Evolutionary conservation across 2,113 vertebrate genomes (phyloP).

Genomic region (Hystrix cristata): DNA sequence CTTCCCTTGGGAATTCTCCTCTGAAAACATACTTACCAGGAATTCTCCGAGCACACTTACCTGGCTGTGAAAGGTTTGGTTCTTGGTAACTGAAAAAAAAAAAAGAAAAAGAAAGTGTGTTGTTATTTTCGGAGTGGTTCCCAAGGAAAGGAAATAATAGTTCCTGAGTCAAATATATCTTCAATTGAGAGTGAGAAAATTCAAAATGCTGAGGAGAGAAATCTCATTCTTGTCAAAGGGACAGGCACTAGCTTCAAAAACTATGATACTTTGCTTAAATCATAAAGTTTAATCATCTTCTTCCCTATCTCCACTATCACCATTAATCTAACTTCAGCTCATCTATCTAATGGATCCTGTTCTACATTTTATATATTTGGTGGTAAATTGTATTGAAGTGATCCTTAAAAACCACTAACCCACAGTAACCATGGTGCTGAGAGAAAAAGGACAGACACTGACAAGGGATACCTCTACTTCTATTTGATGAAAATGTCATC

Average conservation of each 20-base stretch:
- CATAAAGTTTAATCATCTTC: not conserved
- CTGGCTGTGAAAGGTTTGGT: not conserved
- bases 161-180: constrained; percentile 16
- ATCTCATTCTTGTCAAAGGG: not conserved
- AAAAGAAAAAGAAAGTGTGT: not conserved
- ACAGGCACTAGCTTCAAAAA: not conserved
- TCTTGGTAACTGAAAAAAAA: constrained; percentile 51
- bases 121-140: not conserved
- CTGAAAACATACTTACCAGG: constrained; percentile 14
- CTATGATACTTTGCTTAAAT: not conserved
- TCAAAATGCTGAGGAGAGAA: not conserved
- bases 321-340: not conserved
- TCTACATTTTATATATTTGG: not conserved
- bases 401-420: not conserved
- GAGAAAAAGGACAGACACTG: not conserved
- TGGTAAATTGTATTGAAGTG: not conserved
- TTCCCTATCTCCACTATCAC: not conserved
- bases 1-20: not conserved
- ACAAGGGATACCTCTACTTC: not conserved
- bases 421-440: not conserved
- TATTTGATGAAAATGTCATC: not conserved
- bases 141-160: not conserved
- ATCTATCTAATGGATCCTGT: not conserved
- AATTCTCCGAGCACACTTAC: no score
- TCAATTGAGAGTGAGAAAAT: constrained; percentile 3